Evolutionary conservation across 2,888 invertebrate species (phyloP).

Genomic region (Ornithoptera alexandrae): DNA sequence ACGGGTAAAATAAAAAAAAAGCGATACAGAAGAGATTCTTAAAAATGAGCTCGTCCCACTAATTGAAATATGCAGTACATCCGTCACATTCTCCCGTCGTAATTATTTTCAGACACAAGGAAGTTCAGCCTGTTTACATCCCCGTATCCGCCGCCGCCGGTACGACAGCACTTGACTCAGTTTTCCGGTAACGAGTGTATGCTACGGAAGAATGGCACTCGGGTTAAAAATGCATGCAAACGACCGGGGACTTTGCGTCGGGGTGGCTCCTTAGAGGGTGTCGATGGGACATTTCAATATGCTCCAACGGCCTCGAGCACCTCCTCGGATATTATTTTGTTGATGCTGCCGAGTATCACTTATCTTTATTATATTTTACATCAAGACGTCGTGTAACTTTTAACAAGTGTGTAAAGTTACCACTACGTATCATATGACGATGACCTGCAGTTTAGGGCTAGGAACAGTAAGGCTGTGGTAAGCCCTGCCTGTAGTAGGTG

Average conservation of each 20-base stretch:
- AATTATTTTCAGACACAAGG: conserved; percentile 26
- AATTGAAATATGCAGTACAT: conserved; percentile 21
- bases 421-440: no score
- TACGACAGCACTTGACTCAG: conserved; percentile 25
- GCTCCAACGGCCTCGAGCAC: neutral
- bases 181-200: conserved; percentile 26
- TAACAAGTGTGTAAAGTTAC: no score
- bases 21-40: conserved; percentile 5
- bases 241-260: conserved; percentile 12
- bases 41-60: conserved; percentile 20
- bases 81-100: conserved; percentile 4
- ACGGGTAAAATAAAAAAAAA: no score
- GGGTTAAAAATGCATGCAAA: conserved; percentile 27
- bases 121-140: conserved; percentile 18
- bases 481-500: no score
- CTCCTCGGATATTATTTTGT: neutral
- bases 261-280: conserved; percentile 6
- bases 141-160: conserved; percentile 14
- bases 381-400: no score
- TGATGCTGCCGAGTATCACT: neutral
- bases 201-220: conserved; percentile 18
- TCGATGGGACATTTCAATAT: conserved; percentile 20
- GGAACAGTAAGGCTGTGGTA: no score
- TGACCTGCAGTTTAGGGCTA: no score
- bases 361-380: no score